These are phyloP conservation scores for Macrotrachela quadricornifera DNA, from an alignment of 1,140 invertebrate species.

Conservation along the genomic window DNA sequence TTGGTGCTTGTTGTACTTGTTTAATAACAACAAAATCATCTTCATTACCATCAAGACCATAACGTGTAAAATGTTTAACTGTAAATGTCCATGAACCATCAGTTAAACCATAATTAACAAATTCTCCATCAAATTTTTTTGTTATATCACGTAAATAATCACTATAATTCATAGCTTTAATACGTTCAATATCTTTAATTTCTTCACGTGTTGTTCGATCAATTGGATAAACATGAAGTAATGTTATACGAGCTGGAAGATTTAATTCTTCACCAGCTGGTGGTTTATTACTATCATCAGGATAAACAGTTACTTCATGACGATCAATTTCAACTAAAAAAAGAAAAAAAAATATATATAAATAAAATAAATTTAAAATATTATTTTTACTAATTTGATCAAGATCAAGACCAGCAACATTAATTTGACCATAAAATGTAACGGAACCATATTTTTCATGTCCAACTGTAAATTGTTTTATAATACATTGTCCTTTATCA, in stretches of 20 bases:
- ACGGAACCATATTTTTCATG: slow-evolving; percentile 74
- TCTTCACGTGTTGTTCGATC: slow-evolving; percentile 57
- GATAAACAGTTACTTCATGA: slow-evolving; percentile 44
- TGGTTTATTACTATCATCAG: slow-evolving; percentile 45
- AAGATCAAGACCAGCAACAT: slow-evolving; percentile 65
- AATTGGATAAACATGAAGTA: slow-evolving; percentile 78
- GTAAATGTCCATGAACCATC: slow-evolving; percentile 81
- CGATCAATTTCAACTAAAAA: slow-evolving; percentile 38
- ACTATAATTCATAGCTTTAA: slow-evolving; percentile 62
- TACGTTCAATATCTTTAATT: slow-evolving; percentile 53
- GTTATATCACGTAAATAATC: slow-evolving; percentile 60
- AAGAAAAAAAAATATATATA: background rate
- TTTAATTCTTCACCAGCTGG: slow-evolving; percentile 66
- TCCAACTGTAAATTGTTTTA: slow-evolving; percentile 72
- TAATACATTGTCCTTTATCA: slow-evolving; percentile 48
- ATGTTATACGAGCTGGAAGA: slow-evolving; percentile 61
- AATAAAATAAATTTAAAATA: no score
- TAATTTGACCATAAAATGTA: slow-evolving; percentile 52
- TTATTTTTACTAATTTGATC: slow-evolving; percentile 51
- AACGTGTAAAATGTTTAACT: slow-evolving; percentile 25
- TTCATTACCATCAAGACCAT: slow-evolving; percentile 4
- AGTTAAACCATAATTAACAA: slow-evolving; percentile 77
- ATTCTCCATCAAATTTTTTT: slow-evolving; percentile 59
- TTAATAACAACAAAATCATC: background rate
- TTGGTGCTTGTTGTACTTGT: no score